These are phyloP conservation scores for Phataginus tetradactyla DNA, from an alignment of 2,797 vertebrate species.

Conservation along the genomic window DNA sequence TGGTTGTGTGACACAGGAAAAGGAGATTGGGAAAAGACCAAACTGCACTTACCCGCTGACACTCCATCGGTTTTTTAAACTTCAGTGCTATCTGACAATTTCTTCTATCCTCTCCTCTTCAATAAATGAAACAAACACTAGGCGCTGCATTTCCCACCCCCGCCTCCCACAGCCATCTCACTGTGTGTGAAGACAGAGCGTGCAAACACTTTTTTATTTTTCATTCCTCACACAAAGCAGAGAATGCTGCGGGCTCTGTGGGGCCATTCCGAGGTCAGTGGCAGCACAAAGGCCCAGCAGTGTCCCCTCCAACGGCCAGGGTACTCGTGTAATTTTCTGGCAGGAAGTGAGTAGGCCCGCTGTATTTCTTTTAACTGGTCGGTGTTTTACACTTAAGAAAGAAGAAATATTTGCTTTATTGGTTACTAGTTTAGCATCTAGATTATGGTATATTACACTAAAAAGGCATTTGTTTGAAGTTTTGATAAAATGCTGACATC, in stretches of 20 bases:
- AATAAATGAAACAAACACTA: neutral
- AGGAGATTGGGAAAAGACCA: neutral
- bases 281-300: conserved; percentile 50
- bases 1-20: neutral
- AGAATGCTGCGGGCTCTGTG: neutral
- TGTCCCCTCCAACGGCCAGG: neutral
- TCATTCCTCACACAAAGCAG: neutral
- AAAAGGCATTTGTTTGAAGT: neutral
- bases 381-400: conserved; percentile 31
- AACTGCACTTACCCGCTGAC: neutral
- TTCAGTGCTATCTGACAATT: neutral
- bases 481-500: neutral
- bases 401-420: conserved; percentile 43
- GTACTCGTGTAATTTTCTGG: neutral
- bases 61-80: neutral
- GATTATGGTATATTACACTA: neutral
- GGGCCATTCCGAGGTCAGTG: neutral
- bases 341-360: conserved; percentile 17
- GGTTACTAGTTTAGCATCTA: conserved; percentile 21
- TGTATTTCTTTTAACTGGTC: conserved; percentile 13
- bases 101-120: neutral
- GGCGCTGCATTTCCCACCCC: conserved; percentile 42
- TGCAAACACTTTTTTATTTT: neutral
- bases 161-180: neutral
- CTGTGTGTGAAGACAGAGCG: neutral